Base-by-base conservation (phyloP, 2,797 vertebrate genomes). In the Pseudochromis fuscus region DNA sequence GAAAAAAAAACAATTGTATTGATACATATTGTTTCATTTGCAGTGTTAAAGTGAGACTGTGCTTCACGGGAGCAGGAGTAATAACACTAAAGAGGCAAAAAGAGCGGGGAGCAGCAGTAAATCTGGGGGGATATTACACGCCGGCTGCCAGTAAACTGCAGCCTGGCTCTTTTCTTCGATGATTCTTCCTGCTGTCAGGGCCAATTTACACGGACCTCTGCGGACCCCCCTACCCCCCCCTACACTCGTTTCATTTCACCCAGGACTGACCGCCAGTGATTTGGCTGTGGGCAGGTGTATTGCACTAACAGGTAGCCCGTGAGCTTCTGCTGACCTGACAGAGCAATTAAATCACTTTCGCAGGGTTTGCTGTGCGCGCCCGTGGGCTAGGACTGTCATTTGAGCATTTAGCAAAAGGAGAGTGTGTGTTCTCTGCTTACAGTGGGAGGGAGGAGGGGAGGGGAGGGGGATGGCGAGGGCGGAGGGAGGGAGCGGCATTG, bases 271-370 rank as follows among this genome's bases (percentile, higher is more conserved):
- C 56, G 79, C 67, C 73, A 62, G 79, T 79, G 80, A 81, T 83
- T 63, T 84, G 85, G 84, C 89, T 90, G 59, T 79, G 78, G 87
- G 87, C 86, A 92, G 89, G 86, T 90, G 88, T 73, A 64, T 61
- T 57, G 55, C 77, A 79, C 66, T 74, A 77, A 87, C 86, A 91
- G 86, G 82, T 86, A 82, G 74, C 68, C 72, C 46, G 18, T 73
- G 79, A 91, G 85, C 86, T 53, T 77, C 60, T 53, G 28, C 74
- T 71, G 67, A 88, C 82, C 81, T 87, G 88, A 91, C 91, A 90
- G 77, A 83, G 69, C 77, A 89, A 87, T 89, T 91, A 91, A 88
- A 89, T 90, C 89, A 87, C 79, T 81, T 86, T 84, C 62, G 62
- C 56, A 1, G 77, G 49, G 66, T 57, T 59, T 72, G 48, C 63